These are phyloP conservation scores for Proteles cristata DNA, from an alignment of 2,113 vertebrate species.

Conservation along the genomic window DNA sequence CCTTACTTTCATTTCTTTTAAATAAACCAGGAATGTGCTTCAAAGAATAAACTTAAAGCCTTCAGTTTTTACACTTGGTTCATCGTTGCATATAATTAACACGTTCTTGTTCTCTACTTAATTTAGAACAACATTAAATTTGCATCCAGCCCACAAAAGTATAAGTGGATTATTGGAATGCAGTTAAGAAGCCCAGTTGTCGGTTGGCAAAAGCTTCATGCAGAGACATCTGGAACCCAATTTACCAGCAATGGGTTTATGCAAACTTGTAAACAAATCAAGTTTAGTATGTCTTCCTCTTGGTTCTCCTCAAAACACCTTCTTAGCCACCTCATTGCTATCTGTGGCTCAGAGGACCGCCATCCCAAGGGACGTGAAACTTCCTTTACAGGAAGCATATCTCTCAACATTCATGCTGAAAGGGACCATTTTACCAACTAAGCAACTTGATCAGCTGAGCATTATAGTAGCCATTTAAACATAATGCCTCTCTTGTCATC, in stretches of 20 bases:
- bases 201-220: background rate
- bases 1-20: slow-evolving; percentile 19
- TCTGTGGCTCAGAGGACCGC: background rate
- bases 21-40: slow-evolving; percentile 18
- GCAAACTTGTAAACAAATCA: background rate
- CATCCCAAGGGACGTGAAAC: background rate
- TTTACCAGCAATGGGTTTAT: background rate
- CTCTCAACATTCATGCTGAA: background rate
- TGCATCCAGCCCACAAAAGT: slow-evolving; percentile 22
- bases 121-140: slow-evolving; percentile 67
- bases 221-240: background rate
- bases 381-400: background rate
- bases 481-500: background rate
- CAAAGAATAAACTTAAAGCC: slow-evolving; percentile 57
- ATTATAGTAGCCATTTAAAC: background rate
- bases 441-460: background rate
- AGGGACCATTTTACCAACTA: background rate
- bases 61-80: slow-evolving; percentile 61
- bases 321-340: background rate
- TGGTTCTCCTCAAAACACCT: background rate
- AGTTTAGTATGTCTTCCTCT: background rate
- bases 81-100: slow-evolving; percentile 66
- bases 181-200: background rate
- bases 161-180: background rate
- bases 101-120: slow-evolving; percentile 65